Conservation (phyloP, 2,888 invertebrate genomes). For the Drosophila yooni region DNA sequence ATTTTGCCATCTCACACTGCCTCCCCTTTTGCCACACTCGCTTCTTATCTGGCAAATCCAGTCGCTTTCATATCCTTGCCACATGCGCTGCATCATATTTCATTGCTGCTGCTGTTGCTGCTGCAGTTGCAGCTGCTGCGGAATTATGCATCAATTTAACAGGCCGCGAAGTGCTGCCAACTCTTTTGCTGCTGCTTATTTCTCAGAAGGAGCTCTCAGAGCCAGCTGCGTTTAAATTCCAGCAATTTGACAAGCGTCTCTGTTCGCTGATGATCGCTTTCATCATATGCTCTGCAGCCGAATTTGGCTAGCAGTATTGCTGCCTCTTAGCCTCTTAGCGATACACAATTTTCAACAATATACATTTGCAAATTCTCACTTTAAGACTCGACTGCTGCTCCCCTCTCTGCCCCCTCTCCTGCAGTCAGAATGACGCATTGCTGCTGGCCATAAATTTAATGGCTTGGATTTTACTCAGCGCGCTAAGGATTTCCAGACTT, state of each 20-base stretch:
- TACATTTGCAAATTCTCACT: neutral
- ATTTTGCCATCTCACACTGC: conserved; percentile 50
- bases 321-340: conserved; percentile 32
- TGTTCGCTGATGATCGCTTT: conserved; percentile 42
- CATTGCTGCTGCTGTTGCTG: conserved; percentile 40
- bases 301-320: conserved; percentile 26
- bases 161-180: conserved; percentile 69
- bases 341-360: conserved; percentile 56
- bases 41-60: conserved; percentile 51
- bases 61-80: conserved; percentile 72
- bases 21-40: conserved; percentile 2
- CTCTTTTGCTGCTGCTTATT: conserved; percentile 16
- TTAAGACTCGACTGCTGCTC: conserved; percentile 15
- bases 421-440: conserved; percentile 55
- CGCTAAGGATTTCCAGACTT: conserved; percentile 8
- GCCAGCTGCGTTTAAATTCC: conserved; percentile 60
- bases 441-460: conserved; percentile 68
- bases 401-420: neutral
- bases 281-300: conserved; percentile 59
- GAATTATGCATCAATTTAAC: conserved; percentile 76
- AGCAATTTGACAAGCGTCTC: conserved; percentile 68
- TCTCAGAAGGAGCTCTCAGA: conserved; percentile 1
- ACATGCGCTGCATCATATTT: conserved; percentile 72
- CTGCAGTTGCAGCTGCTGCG: conserved; percentile 44
- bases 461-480: conserved; percentile 34